phyloP scores from a whole-genome alignment of 2,113 vertebrate species.

The Chrysochloris asiatica region DNA sequence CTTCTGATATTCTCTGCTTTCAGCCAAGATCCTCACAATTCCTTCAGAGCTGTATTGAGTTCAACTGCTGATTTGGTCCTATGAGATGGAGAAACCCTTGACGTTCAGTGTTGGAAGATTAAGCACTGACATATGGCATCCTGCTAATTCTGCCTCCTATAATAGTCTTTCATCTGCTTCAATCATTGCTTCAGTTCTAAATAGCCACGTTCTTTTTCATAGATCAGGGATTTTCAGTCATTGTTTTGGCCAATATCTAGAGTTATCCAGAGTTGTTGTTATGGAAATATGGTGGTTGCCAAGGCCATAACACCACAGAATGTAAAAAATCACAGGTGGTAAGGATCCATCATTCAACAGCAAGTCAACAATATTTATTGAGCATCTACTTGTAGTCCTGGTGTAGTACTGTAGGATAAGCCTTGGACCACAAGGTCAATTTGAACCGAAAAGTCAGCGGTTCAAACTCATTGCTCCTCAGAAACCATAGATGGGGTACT shows the following conservation, averaged over 20 bases:
- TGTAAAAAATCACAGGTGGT: not conserved
- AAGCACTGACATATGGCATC: not conserved
- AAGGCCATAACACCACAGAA: not conserved
- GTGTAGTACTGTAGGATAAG: no score
- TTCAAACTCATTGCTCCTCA: no score
- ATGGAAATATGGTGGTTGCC: not conserved
- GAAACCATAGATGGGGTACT: no score
- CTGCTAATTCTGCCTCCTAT: conserved; percentile 23
- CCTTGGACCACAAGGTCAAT: no score
- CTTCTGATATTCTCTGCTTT: no score
- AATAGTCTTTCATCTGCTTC: not conserved
- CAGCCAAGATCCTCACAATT: conserved; percentile 47
- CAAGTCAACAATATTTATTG: not conserved
- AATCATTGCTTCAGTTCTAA: not conserved
- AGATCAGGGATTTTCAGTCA: not conserved
- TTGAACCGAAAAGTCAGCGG: no score
- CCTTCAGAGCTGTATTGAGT: conserved; percentile 28
- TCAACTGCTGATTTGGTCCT: not conserved
- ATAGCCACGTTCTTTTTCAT: conserved; percentile 9
- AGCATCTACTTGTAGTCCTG: not conserved
- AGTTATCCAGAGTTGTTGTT: not conserved
- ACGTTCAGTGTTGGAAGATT: not conserved
- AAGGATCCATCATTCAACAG: not conserved
- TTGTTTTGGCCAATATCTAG: not conserved
- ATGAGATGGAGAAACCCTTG: conserved; percentile 45